Evolutionary conservation across 2,888 invertebrate genomes (phyloP).

Genomic region (Aphidoletes aphidimyza): DNA sequence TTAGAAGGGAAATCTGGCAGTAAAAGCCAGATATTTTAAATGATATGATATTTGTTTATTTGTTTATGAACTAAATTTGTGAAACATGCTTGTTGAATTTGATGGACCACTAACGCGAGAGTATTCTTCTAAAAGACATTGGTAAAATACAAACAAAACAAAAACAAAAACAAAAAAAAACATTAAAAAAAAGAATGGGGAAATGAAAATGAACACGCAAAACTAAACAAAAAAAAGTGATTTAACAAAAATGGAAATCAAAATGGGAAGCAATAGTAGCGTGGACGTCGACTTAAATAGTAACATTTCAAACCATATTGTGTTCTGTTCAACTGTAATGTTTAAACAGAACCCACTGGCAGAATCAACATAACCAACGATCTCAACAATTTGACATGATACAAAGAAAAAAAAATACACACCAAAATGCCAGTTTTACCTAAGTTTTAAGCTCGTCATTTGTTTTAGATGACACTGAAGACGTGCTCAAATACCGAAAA

Average conservation of each 20-base stretch:
- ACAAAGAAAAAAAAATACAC: not conserved
- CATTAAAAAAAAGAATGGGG: not conserved
- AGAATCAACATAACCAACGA: slow-evolving; percentile 22
- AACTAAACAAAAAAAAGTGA: not conserved
- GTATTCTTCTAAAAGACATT: too few relatives aligned
- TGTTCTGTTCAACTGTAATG: slow-evolving; percentile 1
- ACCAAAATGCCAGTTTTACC: not conserved
- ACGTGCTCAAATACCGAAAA: too few relatives aligned
- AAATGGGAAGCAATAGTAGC: not conserved
- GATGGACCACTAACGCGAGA: slow-evolving; percentile 46
- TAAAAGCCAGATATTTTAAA: not conserved
- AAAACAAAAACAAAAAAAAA: not conserved
- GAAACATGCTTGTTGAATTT: slow-evolving; percentile 41
- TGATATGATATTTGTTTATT: slow-evolving; percentile 4
- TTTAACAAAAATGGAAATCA: not conserved
- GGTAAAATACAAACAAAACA: not conserved
- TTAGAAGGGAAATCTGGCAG: not conserved
- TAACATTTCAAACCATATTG: not conserved
- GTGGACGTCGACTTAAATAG: not conserved
- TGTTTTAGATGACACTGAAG: not conserved
- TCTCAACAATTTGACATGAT: not conserved
- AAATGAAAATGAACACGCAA: not conserved
- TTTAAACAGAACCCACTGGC: not conserved
- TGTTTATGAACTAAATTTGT: slow-evolving; percentile 19
- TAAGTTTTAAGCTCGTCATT: slow-evolving; percentile 10